phyloP scores from a whole-genome alignment of 2,888 invertebrate genomes.

The Sceliomorpha sp. region DNA sequence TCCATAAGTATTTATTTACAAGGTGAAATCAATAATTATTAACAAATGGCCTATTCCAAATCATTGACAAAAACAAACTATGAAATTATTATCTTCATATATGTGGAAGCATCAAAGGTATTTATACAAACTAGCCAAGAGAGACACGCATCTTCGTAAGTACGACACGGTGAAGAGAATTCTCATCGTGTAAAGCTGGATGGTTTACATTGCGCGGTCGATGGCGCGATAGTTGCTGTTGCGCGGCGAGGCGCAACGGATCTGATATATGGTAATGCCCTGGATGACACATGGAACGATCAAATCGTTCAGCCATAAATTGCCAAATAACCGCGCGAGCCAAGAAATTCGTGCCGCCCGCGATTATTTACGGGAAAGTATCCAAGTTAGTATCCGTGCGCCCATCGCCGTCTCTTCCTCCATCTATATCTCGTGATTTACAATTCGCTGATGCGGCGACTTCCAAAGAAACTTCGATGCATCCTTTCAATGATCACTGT shows the following conservation, averaged over 20 bases:
- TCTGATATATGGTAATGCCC: slow-evolving; percentile 71
- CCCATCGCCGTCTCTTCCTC: slow-evolving; percentile 33
- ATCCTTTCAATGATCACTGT: slow-evolving; percentile 24
- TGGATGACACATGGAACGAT: slow-evolving; percentile 71
- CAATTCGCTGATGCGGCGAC: slow-evolving; percentile 22
- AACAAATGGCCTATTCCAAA: too few species aligned
- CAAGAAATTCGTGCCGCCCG: slow-evolving; percentile 62
- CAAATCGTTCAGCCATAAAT: slow-evolving; percentile 69
- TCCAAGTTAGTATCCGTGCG: slow-evolving; percentile 44
- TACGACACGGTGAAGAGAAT: slow-evolving; percentile 25
- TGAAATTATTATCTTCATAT: too few species aligned
- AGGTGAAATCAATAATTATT: too few species aligned
- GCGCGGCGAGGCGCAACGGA: slow-evolving; percentile 61
- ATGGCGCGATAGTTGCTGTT: slow-evolving; percentile 39
- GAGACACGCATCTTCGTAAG: neutral
- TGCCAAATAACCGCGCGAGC: slow-evolving; percentile 66
- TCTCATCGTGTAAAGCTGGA: slow-evolving; percentile 13
- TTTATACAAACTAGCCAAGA: too few species aligned
- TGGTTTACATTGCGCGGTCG: slow-evolving; percentile 12
- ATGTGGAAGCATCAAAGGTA: too few species aligned
- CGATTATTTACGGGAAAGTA: slow-evolving; percentile 60
- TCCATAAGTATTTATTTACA: too few species aligned
- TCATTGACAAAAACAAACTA: too few species aligned
- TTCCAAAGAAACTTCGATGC: slow-evolving; percentile 15
- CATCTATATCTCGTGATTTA: slow-evolving; percentile 46